phyloP scores from a whole-genome alignment of 1,140 invertebrate species.

The Cydia fagiglandana region DNA sequence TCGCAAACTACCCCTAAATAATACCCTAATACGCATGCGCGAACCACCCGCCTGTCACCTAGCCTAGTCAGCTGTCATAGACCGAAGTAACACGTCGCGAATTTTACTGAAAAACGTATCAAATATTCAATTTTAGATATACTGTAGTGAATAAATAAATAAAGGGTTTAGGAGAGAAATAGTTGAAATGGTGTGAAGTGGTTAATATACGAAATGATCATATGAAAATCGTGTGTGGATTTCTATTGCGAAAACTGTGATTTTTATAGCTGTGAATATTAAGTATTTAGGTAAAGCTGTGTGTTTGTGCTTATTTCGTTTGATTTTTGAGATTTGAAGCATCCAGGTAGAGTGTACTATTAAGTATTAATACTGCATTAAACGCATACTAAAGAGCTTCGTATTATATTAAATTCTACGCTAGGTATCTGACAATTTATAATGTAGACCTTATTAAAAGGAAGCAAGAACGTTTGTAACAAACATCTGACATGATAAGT shows the following conservation, averaged over 20 bases:
- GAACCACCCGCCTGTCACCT: conserved; percentile 1
- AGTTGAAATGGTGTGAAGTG: not conserved
- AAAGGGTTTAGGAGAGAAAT: not conserved
- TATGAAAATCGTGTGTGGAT: not conserved
- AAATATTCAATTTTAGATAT: not conserved
- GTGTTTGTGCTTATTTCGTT: too few species aligned
- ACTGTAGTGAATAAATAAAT: not conserved
- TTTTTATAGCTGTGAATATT: not conserved
- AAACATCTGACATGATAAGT: too few species aligned
- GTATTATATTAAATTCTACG: too few species aligned
- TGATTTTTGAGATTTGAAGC: too few species aligned
- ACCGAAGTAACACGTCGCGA: not conserved
- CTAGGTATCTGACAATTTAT: too few species aligned
- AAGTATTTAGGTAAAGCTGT: too few species aligned
- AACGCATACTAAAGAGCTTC: too few species aligned
- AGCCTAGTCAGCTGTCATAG: conserved; percentile 10
- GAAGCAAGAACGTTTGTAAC: too few species aligned
- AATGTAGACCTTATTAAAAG: too few species aligned
- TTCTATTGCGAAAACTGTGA: not conserved
- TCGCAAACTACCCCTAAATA: not conserved
- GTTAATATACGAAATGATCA: not conserved
- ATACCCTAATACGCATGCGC: not conserved
- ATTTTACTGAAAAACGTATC: not conserved
- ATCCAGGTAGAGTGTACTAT: too few species aligned
- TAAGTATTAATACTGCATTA: too few species aligned